Conservation (phyloP, 2,797 vertebrate genomes). For the Pseudocheirus occidentalis region DNA sequence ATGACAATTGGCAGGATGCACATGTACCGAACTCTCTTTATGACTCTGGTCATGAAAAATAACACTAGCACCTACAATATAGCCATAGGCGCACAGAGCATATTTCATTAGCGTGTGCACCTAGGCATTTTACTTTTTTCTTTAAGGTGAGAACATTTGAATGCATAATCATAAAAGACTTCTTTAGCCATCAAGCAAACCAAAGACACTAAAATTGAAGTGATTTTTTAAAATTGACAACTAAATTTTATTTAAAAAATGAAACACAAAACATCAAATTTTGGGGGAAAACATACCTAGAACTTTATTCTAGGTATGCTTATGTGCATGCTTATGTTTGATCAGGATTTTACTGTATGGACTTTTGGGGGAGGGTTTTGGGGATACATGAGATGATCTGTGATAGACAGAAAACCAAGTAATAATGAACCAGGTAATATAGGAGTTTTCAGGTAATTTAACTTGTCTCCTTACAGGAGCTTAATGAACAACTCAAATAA, state of each 20-base stretch:
- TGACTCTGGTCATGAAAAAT: not conserved
- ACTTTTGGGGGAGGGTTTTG: not conserved
- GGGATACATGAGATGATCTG: not conserved
- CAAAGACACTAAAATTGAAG: not conserved
- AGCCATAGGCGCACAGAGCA: not conserved
- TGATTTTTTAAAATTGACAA: not conserved
- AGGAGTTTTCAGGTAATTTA: not conserved
- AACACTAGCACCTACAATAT: not conserved
- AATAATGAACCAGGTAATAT: not conserved
- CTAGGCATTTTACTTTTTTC: not conserved
- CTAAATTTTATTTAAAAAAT: not conserved
- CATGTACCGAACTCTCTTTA: not conserved
- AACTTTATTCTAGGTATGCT: no score
- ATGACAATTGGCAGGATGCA: not conserved
- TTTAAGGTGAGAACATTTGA: not conserved
- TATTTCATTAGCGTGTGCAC: not conserved
- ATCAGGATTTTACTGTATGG: not conserved
- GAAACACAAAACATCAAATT: not conserved
- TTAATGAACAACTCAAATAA: not conserved
- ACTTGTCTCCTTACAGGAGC: not conserved
- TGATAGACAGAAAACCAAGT: not conserved
- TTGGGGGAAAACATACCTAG: not conserved
- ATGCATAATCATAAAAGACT: not conserved
- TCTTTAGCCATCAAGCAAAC: not conserved
- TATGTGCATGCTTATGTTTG: not conserved